Base-by-base conservation (phyloP, 2,113 vertebrate genomes). In the Toxotes jaculatrix region DNA sequence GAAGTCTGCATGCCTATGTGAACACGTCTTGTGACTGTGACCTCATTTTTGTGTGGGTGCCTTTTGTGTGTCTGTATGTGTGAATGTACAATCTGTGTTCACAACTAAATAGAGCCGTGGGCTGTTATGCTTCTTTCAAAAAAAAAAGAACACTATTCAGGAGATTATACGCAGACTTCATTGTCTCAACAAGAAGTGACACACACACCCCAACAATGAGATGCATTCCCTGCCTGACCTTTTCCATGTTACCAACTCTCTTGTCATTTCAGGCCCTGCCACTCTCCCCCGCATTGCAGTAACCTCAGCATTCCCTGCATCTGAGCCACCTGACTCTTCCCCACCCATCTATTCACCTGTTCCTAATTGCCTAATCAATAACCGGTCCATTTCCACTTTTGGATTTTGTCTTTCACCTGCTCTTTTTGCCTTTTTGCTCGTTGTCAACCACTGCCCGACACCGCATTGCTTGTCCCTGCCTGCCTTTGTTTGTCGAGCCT, bases 111-210 rank as follows among this genome's bases (percentile, higher is more conserved):
- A 77, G 27, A 56, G 63, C 76, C 79, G n/a, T 3, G 23, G 36
- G 63, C 80, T 67, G 51, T 77, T 74, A 12, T 10, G 43, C 19
- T 49, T 47, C 34, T 74, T 68, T 65, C 38, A 80, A 64, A 73
- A 56, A 64, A 27, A 27, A 27, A 27, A n/a, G n/a, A 56, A 38
- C 51, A 36, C 51, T 42, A 60, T 77, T 61, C 45, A 68, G 53
- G 36, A 76, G 71, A 77, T 73, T 80, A 74, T 69, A 61, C 38
- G 34, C 65, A 72, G 36, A 68, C 42, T 31, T 76, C 56, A 80
- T 7, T 2, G 8, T 55, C 68, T 68, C 31, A 47, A 67, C 23
- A 60, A 43, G 21, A 64, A 57, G 21, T 32, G 40, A 56, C 43
- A 31, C 59, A 78, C 49, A 79, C 45, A 51, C 36, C 1, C 16